Evolutionary conservation across 2,113 vertebrate genomes (phyloP), one percentile per base, ranked within the genome.

Genomic region (Poicephalus gulielmi): DNA sequence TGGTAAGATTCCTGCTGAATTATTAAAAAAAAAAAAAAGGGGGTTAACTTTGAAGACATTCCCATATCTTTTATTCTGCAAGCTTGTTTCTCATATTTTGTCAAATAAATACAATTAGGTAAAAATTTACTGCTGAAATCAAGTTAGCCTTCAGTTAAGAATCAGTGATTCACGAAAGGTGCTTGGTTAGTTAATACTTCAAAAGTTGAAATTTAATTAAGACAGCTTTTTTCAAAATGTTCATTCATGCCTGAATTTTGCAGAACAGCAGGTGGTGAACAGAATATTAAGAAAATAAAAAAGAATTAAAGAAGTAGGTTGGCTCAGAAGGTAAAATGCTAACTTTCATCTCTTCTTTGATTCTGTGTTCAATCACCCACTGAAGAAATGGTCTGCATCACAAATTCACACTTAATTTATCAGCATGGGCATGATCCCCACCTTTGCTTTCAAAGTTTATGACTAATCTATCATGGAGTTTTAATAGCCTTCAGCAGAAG

Each of bases 161-260:
- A 88, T 73, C 50, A 63, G 49, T 90, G 84, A 92, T 46, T 83
- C 90, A 94, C 44, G 73, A 93, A 93, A 92, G 50, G 18, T 75
- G 7, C 35, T 80, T 90, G 39, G 9, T 82, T 87, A 62, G 63
- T 96, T 93, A 91, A 71, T 59, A 81, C 50, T 87, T 91, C 83
- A 88, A 66, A 93, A 94, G 35, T 9, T 93, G 59, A 80, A 78
- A 77, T 81, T 69, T 92, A 88, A 85, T 94, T 94, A 85, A 88
- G 39, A 81, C 11, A 86, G 16, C 31, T 47, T 23, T 30, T 19
- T 78, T 91, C 31, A 95, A 86, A 96, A 83, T 57, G 9, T 78
- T 94, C 63, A 86, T 53, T n/a, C 55, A 69, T 80, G 59, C 39
- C 59, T 92, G 46, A 85, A 87, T 87, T 92, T 94, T 89, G 6